Evolutionary conservation across 2,797 vertebrate species (phyloP).

Genomic region (Sebastiscus albofasciatus): DNA sequence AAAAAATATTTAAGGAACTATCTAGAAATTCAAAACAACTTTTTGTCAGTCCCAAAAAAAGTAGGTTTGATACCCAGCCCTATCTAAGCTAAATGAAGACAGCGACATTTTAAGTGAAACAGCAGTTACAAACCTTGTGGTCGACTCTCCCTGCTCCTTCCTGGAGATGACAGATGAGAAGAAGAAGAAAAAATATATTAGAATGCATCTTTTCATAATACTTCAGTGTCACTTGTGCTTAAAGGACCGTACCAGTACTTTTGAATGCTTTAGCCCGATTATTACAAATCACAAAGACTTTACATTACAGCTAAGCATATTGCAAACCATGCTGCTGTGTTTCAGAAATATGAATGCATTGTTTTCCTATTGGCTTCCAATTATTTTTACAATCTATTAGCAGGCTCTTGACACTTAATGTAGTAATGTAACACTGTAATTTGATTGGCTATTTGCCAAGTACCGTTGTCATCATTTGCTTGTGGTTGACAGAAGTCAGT

Average conservation of each 20-base stretch:
- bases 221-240: conserved; percentile 12
- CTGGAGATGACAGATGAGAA: conserved; percentile 86
- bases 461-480: background rate
- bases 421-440: background rate
- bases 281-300: background rate
- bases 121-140: conserved; percentile 79
- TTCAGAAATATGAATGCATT: background rate
- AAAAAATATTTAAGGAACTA: background rate
- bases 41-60: background rate
- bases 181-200: conserved; percentile 78
- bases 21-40: background rate
- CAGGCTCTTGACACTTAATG: background rate
- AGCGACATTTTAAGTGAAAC: conserved; percentile 6
- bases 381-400: background rate
- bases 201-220: conserved; percentile 30
- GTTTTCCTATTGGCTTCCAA: background rate
- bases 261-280: conserved; percentile 16
- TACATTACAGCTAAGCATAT: background rate
- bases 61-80: background rate
- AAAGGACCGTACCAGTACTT: conserved; percentile 17
- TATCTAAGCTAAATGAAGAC: background rate
- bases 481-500: background rate
- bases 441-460: background rate
- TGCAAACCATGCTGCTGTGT: background rate
- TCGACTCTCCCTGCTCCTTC: conserved; percentile 90